Base-by-base conservation (phyloP, 1,140 invertebrate species). In the Pseudomyrmex gracilis region DNA sequence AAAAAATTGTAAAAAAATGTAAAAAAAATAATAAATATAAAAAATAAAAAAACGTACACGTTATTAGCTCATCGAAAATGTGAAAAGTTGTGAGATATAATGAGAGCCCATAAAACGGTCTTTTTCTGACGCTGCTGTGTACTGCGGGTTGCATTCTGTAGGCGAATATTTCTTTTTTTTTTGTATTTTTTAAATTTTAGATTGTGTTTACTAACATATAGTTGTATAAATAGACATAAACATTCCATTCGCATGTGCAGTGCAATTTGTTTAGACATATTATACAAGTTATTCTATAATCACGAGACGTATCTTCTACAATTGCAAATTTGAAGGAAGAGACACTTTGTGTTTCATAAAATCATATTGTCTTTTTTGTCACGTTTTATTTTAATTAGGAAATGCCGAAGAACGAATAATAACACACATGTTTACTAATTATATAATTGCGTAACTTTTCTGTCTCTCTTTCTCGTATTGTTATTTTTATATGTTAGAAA, bases 141-240 rank as follows among this genome's bases (percentile, higher is more conserved):
- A 71, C 9, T 45, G 20, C 66, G 53, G 87, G 82, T 89, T 89
- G 87, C 88, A 63, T 80, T 64, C 47, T 22, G 12, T 51, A 88
- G 87, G 87, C 74, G 85, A 22, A 17, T 60, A 22, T 53, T 57
- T 9, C 10, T 24, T 20, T 12, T 24, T 13, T 58, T 71, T 22
- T 58, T n/a, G n/a, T n/a, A n/a, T n/a, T n/a, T n/a, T n/a, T n/a
- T n/a, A n/a, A n/a, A 34, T 34, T 5, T 34, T 34, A 34, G 34
- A 34, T 34, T 34, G 34, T 34, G 34, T 5, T 34, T 34, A 34
- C 4, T 34, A 34, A 34, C 34, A 34, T 34, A 7, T 34, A 34
- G 34, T 34, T 34, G 5, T 34, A 34, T 34, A 34, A 34, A 34
- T 34, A 34, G 0, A 34, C 34, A 34, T 34, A 34, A 34, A 34